Base-by-base conservation (phyloP, 2,113 vertebrate species). In the Ibidorhyncha struthersii region DNA sequence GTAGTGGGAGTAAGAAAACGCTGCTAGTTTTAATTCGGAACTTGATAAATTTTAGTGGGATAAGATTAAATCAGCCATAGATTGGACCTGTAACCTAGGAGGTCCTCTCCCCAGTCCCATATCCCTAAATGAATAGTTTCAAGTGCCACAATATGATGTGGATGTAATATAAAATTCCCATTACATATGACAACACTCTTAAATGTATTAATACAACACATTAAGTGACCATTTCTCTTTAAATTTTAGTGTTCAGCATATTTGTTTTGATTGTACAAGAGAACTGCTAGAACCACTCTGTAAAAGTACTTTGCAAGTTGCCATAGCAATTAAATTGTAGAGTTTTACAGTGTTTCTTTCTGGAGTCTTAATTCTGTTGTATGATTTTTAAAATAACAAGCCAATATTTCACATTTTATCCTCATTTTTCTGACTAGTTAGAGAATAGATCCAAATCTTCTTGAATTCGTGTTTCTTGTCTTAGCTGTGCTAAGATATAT, bases 241-340 rank as follows among this genome's bases (percentile, higher is more conserved):
- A 96, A 92, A 96, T 92, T 93, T 94, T 96, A 95, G 56, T 93
- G 73, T 89, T 97, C 88, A 92, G 74, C 77, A 49, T 95, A 93
- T 97, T 97, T 97, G 82, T 97, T 97, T 97, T 97, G 77, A 89
- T 97, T 85, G 83, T 95, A 62, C 55, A 38, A 96, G 92, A 86
- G 97, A 97, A 94, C 86, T 89, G 69, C 80, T 95, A 94, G 91
- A 92, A 95, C n/a, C 43, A 89, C 53, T 91, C 80, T 95, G 86
- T 88, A 90, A 95, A 97, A 97, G 72, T 87, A 82, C 94, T 96
- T 89, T 93, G 59, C 52, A 83, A 86, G 97, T 97, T 97, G 63
- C 96, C 83, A 93, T 96, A 89, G 96, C 56, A 86, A 96, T 96
- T 72, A 65, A 92, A 91, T 63, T 21, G 40, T 76, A 21, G 69